Base-by-base conservation (phyloP, 2,797 vertebrate species). In the Enteromius radiatus region DNA sequence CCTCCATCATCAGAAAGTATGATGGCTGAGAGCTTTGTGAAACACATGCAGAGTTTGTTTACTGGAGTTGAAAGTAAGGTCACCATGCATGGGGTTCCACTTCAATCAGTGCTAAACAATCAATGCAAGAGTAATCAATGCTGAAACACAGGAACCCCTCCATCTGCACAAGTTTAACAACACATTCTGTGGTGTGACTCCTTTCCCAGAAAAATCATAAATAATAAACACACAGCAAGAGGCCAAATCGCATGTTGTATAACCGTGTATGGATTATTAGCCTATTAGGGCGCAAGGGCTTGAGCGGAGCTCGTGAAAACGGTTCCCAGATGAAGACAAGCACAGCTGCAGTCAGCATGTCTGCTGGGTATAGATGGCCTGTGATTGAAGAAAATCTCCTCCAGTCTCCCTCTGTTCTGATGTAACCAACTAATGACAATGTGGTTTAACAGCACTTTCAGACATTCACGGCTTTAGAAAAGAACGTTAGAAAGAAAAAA, bases 161-260 rank as follows among this genome's bases (percentile, higher is more conserved):
- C 85, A 87, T 88, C 80, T 88, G 87, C 76, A 84, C 82, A 68
- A 82, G 81, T 85, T 87, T 80, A 86, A 88, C 82, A 87, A 82
- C 82, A 73, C 85, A 86, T 86, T 88, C 85, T 85, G 84, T 52
- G 80, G 84, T 78, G 81, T 69, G 76, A 86, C 64, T 84, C 76
- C 71, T 64, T 85, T 85, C 84, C 84, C 84, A 85, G 82, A 88
- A 87, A 86, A 84, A 88, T 83, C 87, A 87, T 88, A 88, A 87
- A 88, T 85, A 88, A 87, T 88, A 87, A 87, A 88, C 86, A 83
- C 74, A 81, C 65, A 67, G 65, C 80, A 33, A 85, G 74, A 38
- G 75, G 64, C 84, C 78, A 87, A 83, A 84, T 68, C 47, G 61
- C 85, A 85, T 85, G 82, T 87, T 85, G 83, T 83, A 78, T 85